Base-by-base conservation (phyloP, 1,140 invertebrate genomes). In the Drosophila parvula region DNA sequence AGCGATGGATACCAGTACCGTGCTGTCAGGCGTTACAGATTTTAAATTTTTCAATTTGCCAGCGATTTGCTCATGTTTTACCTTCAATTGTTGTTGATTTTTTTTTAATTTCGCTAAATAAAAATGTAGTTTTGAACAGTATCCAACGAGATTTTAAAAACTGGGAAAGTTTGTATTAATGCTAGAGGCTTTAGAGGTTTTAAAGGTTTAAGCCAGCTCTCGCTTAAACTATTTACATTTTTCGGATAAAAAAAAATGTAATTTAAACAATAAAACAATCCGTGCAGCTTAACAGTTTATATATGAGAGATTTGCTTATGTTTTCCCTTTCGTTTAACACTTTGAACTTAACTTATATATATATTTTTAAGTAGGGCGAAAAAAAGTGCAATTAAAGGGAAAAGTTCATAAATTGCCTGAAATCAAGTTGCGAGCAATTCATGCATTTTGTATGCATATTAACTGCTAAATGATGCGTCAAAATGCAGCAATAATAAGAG, bases 1-100 rank as follows among this genome's bases (percentile, higher is more conserved):
- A 82, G 73, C 36, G 90, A 91, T 71, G 90, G 90, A 14, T 91
- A 91, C 53, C 90, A 91, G 43, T 91, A 91, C 44, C 81, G 86
- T 3, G 86, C 83, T 50, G 78, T 90, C 16, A 84, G 90, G 18
- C 83, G 88, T 41, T 89, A 75, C 63, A 75, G 85, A 55, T 89
- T 89, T 70, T 89, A 89, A 44, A 78, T 58, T 62, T 65, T 40
- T 59, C 47, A 64, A 14, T 53, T 75, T 38, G 30, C 47, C 22
- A 16, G 32, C 38, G 65, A 58, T 65, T 60, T 53, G 58, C 36
- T 36, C n/a, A 18, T 43, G 1, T 38, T 36, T 58, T 43, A 8
- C 14, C 36, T 50, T 73, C 16, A 36, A 60, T 62, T 62, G 38
- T 48, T 60, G 57, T 61, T 82, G 41, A 62, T 34, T 32, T 63